phyloP scores from a whole-genome alignment of 2,888 invertebrate species.

The Archips xylosteana region DNA sequence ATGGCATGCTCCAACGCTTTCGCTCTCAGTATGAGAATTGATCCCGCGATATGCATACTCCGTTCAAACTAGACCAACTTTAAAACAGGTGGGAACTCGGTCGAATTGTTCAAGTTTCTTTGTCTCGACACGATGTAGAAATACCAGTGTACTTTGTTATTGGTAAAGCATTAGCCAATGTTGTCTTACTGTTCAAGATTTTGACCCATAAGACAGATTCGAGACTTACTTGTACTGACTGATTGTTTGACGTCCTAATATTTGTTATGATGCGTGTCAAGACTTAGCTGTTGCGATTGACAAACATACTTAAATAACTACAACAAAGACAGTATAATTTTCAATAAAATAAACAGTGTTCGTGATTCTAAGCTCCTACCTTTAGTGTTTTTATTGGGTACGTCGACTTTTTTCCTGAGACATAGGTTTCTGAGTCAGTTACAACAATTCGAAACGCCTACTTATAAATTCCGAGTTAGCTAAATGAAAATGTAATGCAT shows the following conservation, averaged over 20 bases:
- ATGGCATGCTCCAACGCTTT: conserved; percentile 59
- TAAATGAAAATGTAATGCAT: conserved; percentile 16
- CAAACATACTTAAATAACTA: conserved; percentile 4
- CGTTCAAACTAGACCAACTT: conserved; percentile 43
- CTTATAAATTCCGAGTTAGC: background rate
- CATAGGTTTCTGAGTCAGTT: background rate
- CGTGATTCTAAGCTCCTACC: too few species aligned
- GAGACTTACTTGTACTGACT: conserved; percentile 4
- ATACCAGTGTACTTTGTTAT: conserved; percentile 52
- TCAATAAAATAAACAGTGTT: background rate
- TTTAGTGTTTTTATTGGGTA: too few species aligned
- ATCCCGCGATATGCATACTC: conserved; percentile 27
- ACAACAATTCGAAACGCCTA: background rate
- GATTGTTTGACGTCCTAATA: conserved; percentile 21
- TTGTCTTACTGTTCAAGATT: conserved; percentile 42
- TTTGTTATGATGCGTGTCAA: conserved; percentile 10
- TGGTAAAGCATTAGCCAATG: conserved; percentile 55
- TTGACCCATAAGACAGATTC: conserved; percentile 22
- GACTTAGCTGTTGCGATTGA: background rate
- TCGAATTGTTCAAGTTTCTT: conserved; percentile 57
- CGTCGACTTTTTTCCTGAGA: background rate
- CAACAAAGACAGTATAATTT: background rate
- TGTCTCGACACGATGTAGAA: conserved; percentile 58
- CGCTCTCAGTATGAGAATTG: conserved; percentile 59
- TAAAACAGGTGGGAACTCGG: conserved; percentile 59